Percentiles rank a stretch among this genome's conserved stretches.
Conservation (phyloP, 2,888 invertebrate species). For the Watsonalla cultraria region DNA sequence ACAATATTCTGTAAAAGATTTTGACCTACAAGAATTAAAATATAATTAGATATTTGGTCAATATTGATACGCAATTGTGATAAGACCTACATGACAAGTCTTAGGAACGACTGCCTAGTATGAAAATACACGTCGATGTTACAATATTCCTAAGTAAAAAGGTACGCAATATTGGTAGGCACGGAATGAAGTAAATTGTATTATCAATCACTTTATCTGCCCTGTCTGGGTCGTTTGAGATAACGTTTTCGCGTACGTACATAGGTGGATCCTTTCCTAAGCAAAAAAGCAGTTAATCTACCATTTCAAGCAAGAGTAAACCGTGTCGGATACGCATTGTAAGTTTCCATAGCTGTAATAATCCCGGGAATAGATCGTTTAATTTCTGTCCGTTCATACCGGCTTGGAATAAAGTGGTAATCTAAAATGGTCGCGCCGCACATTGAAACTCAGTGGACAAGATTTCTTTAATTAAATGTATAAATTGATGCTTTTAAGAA, state of each 20-base stretch:
- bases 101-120: too few relatives aligned
- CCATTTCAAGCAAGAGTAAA: not conserved
- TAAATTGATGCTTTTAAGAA: not conserved
- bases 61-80: too few relatives aligned
- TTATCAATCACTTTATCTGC: not conserved
- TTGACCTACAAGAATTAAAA: too few relatives aligned
- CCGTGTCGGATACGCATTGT: not conserved
- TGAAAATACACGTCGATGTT: too few relatives aligned
- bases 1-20: too few relatives aligned
- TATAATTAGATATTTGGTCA: too few relatives aligned
- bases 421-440: not conserved
- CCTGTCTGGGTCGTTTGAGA: not conserved
- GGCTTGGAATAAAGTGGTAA: not conserved
- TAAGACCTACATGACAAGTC: too few relatives aligned
- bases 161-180: not conserved
- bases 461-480: not conserved
- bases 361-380: not conserved
- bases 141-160: too few relatives aligned
- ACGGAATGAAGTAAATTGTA: constrained; percentile 1
- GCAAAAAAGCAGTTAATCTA: not conserved
- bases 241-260: not conserved
- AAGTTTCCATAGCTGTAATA: not conserved
- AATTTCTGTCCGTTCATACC: not conserved
- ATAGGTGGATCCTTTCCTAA: not conserved
- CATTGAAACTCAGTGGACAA: not conserved